A percentile compares a stretch with the other conserved stretches of the same genome.
phyloP scores from a whole-genome alignment of 2,113 vertebrate genomes.

The Amia ocellicauda region DNA sequence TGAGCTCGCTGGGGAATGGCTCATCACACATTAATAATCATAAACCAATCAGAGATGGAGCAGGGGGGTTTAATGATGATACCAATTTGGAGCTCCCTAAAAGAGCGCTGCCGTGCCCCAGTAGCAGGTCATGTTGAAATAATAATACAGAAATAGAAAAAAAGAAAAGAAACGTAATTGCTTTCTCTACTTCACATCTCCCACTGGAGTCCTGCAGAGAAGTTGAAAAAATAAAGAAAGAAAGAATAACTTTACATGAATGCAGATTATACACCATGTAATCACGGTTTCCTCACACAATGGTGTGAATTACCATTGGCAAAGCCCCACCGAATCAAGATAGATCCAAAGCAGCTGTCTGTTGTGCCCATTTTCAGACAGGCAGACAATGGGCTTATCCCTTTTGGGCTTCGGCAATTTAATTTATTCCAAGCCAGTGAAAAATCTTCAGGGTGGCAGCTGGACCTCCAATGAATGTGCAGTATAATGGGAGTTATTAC shows the following conservation, averaged over 20 bases:
- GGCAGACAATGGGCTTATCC: too few relatives aligned
- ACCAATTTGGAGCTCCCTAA: conserved; percentile 27
- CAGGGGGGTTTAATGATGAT: conserved; percentile 6
- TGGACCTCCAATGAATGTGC: too few relatives aligned
- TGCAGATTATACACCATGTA: background rate
- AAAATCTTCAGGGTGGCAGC: too few relatives aligned
- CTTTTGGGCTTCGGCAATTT: too few relatives aligned
- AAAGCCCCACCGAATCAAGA: too few relatives aligned
- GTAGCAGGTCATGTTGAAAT: too few relatives aligned
- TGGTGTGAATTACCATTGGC: too few relatives aligned
- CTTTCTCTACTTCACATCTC: background rate
- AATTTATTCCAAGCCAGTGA: too few relatives aligned
- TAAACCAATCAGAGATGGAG: conserved; percentile 33
- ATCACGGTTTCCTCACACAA: background rate
- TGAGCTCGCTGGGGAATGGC: conserved; percentile 11
- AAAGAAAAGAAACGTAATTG: background rate
- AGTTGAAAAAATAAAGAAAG: background rate
- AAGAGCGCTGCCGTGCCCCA: conserved; percentile 25
- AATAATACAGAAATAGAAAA: background rate
- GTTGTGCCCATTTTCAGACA: too few relatives aligned
- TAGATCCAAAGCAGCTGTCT: too few relatives aligned
- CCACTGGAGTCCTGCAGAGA: background rate
- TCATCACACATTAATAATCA: conserved; percentile 42
- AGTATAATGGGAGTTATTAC: too few relatives aligned
- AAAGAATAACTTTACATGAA: conserved; percentile 12